phyloP scores from a whole-genome alignment of 2,113 vertebrate species.

The Phodopus roborovskii region DNA sequence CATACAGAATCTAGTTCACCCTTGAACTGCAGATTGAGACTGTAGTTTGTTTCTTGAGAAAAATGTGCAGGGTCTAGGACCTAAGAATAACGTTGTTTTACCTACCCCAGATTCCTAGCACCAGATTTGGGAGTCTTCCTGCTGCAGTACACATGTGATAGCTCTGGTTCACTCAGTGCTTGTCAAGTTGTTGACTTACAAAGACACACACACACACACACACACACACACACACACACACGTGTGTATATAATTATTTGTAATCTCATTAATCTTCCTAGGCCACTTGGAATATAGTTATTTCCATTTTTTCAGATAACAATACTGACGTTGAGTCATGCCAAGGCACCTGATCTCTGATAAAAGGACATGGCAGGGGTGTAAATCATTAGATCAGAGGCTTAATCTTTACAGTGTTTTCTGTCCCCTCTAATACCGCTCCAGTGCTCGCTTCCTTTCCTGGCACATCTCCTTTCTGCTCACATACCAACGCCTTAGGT shows the following conservation, averaged over 20 bases:
- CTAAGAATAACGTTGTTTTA: no score
- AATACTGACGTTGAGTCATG: neutral
- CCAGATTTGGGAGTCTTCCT: no score
- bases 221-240: no score
- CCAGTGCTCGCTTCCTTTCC: neutral
- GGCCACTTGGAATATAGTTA: neutral
- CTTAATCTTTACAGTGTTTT: neutral
- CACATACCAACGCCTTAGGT: neutral
- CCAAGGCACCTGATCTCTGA: neutral
- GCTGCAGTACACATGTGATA: no score
- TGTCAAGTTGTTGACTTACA: neutral
- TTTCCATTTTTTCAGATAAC: neutral
- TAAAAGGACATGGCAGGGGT: neutral
- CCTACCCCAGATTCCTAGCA: no score
- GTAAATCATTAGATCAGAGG: neutral
- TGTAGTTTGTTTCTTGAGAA: no score
- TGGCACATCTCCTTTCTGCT: neutral
- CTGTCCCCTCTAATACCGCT: neutral
- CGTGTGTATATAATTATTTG: neutral
- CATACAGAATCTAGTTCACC: neutral
- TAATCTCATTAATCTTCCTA: neutral
- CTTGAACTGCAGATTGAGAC: neutral
- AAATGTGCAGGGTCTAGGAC: neutral
- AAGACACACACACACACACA: no score
- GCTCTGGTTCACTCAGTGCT: neutral